These are phyloP conservation scores for Corythornis madagascariensis DNA, from an alignment of 2,113 vertebrate species.

Conservation along the genomic window DNA sequence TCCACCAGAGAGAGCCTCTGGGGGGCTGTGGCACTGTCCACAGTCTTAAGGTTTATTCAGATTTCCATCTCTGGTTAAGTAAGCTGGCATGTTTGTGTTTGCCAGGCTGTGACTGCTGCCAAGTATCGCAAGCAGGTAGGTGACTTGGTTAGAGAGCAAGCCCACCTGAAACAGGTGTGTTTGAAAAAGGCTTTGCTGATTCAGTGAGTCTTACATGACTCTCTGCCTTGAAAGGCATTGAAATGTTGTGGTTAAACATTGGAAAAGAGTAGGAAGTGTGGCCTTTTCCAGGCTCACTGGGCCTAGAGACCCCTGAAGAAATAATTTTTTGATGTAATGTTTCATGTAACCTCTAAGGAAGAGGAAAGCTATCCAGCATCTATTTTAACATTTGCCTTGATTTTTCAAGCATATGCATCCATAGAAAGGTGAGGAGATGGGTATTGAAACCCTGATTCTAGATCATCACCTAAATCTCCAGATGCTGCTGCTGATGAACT, in stretches of 20 bases:
- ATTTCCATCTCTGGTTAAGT: neutral
- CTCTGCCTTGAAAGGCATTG: neutral
- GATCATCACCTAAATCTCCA: slow-evolving; percentile 2
- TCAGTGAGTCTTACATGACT: neutral
- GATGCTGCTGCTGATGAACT: slow-evolving; percentile 24
- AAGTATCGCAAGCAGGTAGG: neutral
- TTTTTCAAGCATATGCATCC: neutral
- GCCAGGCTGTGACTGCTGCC: neutral
- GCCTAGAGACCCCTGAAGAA: neutral
- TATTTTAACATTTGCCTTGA: neutral
- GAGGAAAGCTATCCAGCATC: neutral
- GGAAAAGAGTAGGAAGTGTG: neutral
- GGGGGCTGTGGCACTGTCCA: neutral
- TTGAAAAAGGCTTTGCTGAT: neutral
- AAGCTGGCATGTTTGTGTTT: neutral
- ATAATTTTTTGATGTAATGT: neutral
- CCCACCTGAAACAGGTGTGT: neutral
- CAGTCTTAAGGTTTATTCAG: neutral
- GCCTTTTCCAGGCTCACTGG: neutral
- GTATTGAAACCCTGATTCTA: slow-evolving; percentile 22
- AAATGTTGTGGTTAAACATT: neutral
- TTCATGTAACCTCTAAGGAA: neutral
- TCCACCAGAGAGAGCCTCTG: neutral
- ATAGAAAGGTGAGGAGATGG: neutral
- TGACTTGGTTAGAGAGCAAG: neutral